A percentile compares a stretch with the other conserved stretches of the same genome.
These are phyloP conservation scores for Diplodus puntazzo DNA, from an alignment of 2,797 vertebrate species.

Conservation along the genomic window DNA sequence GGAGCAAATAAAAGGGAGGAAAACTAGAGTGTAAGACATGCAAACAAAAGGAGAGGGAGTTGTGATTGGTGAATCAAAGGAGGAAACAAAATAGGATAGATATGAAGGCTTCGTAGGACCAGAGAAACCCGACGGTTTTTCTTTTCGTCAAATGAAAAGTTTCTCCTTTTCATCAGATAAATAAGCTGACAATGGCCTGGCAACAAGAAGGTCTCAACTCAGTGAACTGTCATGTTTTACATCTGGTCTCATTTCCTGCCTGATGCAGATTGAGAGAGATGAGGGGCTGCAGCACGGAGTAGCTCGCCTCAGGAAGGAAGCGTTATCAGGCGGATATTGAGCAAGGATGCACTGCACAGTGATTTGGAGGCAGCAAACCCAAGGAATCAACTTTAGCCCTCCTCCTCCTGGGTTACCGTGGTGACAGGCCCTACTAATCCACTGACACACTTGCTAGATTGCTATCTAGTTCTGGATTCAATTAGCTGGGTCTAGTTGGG, in stretches of 20 bases:
- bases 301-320: conserved; percentile 69
- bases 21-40: conserved; percentile 29
- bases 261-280: conserved; percentile 57
- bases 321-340: conserved; percentile 74
- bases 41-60: conserved; percentile 26
- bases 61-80: conserved; percentile 1
- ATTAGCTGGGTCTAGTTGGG: conserved; percentile 76
- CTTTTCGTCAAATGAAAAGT: conserved; percentile 42
- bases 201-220: conserved; percentile 37
- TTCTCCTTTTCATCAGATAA: conserved; percentile 41
- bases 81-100: conserved; percentile 22
- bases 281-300: conserved; percentile 8
- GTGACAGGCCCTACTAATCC: conserved; percentile 81
- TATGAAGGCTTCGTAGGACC: conserved; percentile 10
- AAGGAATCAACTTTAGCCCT: conserved; percentile 53
- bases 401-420: conserved; percentile 69
- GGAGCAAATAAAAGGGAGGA: conserved; percentile 34
- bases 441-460: conserved; percentile 82
- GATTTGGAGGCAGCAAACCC: conserved; percentile 62
- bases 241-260: conserved; percentile 78
- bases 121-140: neutral
- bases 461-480: conserved; percentile 79
- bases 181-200: conserved; percentile 18
- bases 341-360: conserved; percentile 57
- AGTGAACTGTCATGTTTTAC: conserved; percentile 44